Base-by-base conservation (phyloP, 2,113 vertebrate species). In the Leptocoma aspasia region DNA sequence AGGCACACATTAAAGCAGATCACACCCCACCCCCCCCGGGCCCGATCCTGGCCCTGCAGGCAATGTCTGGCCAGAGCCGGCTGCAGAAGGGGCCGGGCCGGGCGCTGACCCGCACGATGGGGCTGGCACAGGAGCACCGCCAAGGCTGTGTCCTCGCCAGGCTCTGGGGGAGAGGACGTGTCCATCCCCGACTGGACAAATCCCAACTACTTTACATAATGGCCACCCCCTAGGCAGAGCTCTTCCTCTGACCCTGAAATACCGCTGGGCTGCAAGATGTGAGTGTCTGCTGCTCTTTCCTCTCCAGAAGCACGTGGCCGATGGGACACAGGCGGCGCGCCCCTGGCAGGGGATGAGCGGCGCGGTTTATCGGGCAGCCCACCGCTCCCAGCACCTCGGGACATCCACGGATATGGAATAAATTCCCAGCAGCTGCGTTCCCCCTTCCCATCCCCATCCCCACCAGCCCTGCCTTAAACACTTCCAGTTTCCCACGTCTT, bases 1-100 rank as follows among this genome's bases (percentile, higher is more conserved):
- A 50, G 85, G 39, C 60, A 42, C 72, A 77, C 15, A 69, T 61
- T 26, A 83, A 86, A 86, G 90, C 68, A 56, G 79, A 73, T 69
- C 92, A 83, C 60, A 69, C 33, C 54, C 37, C 9, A 17, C 9
- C 5, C 41, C 4, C 41, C 10, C 20, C 1, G 13, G 53, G 37
- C 33, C 45, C 31, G 10, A 82, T 61, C 59, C 37, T 27, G 57
- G 49, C 63, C 50, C 54, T 31, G 45, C 22, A 59, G 47, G 13
- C 24, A 44, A 77, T 4, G 60, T 52, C 45, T 50, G 1, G 2
- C 61, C 10, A 2, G 41, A 56, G n/a, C 9, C 6, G 3, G 50
- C 9, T 30, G 71, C 53, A 71, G 35, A 31, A 54, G 19, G 42
- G 19, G 13, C 8, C 1, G 3, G 8, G 47, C 37, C 3, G 10